Base-by-base conservation (phyloP, 2,888 invertebrate species). In the Acholoe squamosa region DNA sequence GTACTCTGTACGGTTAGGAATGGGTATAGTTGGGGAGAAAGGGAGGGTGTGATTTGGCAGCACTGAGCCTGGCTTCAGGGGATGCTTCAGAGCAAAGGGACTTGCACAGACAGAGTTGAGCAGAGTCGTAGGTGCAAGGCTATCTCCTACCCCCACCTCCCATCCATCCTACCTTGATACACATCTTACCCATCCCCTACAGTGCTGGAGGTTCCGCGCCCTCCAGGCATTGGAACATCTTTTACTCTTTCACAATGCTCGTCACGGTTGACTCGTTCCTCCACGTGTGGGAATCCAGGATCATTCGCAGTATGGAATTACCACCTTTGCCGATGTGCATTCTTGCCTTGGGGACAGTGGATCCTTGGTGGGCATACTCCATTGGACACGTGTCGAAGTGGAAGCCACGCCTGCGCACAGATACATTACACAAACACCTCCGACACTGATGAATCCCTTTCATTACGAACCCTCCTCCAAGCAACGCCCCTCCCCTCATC, bases 401-500 rank as follows among this genome's bases (percentile, higher is more conserved):
- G 25, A 56, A 86, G 56, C 28, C 77, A 77, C 77, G n/a, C 28
- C 22, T 28, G 51, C 5, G 28, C 43, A 43, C 19, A 25, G 84
- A 84, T 84, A 84, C 84, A 25, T 84, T 84, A 84, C 84, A 84
- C 84, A 84, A 84, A 84, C 84, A 84, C 22, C 10, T 16, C 34
- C 33, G 7, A n/a, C 77, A 34, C 51, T 51, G 51, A 51, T 51
- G 43, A 84, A 25, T 16, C n/a, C 84, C 84, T 84, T 84, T 84
- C 84, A 84, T n/a, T 84, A 34, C 14, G 28, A 22, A 28, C 84
- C 84, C 43, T 43, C 43, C 84, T 25, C 5, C 56, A 16, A 52
- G 28, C 86, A 25, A 28, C 86, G 52, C 52, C 19, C 86, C 54
- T 10, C 54, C 12, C 28, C 86, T 86, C 86, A n/a, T 25, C 52